Base-by-base conservation (phyloP, 2,797 vertebrate genomes). In the Liasis olivaceus region DNA sequence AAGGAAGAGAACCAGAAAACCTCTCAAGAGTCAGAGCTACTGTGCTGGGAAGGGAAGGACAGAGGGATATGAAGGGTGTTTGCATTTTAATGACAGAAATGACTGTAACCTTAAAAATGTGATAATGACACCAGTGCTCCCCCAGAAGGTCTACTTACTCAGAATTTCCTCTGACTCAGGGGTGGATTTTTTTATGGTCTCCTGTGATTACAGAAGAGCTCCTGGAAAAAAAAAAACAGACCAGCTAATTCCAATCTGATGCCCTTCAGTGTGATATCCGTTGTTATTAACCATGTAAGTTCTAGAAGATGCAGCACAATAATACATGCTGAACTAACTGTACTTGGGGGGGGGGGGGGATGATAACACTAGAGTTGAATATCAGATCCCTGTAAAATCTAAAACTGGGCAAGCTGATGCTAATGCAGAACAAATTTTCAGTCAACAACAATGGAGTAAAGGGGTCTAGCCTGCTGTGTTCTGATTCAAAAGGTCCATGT, bases 221-320 rank as follows among this genome's bases (percentile, higher is more conserved):
- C 3, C 64, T 81, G 36, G 2, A 20, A 0, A 20, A 0, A 4
- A 17, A 9, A 0, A 11, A 24, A 81, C 20, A 81, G 42, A 36
- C 36, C 72, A 81, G 14, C 66, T 72, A 72, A 66, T 77, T 42
- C 36, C 72, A 81, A 24, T 11, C 36, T 81, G 36, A 81, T 81
- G 72, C 4, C 8, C 20, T 81, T 81, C 20, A 24, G 72, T 11
- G 20, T 81, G 20, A 47, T 81, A 47, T 20, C 36, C 20, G 47
- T 47, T 47, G 36, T 81, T 81, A 81, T 36, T 42, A 77, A 77
- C 36, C 36, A 77, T 42, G 20, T 14, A n/a, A 5, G 28, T 66
- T 66, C 64, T n/a, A n/a, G 36, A 47, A 81, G 36, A 81, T 81
- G 72, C 7, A 77, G 20, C 36, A 42, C 72, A 42, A 42, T 42